phyloP scores from a whole-genome alignment of 2,113 vertebrate genomes.

The Zapornia atra region DNA sequence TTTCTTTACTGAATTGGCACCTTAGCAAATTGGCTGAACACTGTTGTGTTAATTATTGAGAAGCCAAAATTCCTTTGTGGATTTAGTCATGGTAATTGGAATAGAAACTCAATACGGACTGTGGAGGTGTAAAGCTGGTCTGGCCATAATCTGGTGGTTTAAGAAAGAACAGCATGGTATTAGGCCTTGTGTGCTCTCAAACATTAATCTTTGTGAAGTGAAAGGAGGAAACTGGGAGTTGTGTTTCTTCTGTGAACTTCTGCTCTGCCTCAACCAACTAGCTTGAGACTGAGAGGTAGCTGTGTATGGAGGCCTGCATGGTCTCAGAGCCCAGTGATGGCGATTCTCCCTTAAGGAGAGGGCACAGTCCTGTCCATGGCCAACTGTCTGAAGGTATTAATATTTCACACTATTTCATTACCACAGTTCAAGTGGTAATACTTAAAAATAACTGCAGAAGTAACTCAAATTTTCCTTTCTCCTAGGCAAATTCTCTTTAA shows the following conservation, averaged over 20 bases:
- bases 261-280: background rate
- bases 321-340: background rate
- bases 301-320: background rate
- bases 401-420: background rate
- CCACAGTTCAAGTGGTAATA: background rate
- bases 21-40: constrained; percentile 1
- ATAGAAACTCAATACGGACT: background rate
- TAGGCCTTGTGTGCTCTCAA: background rate
- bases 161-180: background rate
- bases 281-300: background rate
- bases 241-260: background rate
- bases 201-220: background rate
- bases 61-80: constrained; percentile 43
- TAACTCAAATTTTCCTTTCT: background rate
- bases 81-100: constrained; percentile 43
- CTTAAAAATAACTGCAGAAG: background rate
- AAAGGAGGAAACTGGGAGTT: background rate
- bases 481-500: background rate
- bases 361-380: background rate
- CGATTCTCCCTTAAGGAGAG: background rate
- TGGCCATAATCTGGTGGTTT: constrained; percentile 13
- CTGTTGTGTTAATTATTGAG: constrained; percentile 25
- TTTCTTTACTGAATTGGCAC: background rate
- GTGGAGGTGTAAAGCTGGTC: constrained; percentile 19
- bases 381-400: background rate